A percentile compares a stretch with the other conserved stretches of the same genome.
phyloP scores from a whole-genome alignment of 2,113 vertebrate genomes.

The Neolamprologus kungweensis region DNA sequence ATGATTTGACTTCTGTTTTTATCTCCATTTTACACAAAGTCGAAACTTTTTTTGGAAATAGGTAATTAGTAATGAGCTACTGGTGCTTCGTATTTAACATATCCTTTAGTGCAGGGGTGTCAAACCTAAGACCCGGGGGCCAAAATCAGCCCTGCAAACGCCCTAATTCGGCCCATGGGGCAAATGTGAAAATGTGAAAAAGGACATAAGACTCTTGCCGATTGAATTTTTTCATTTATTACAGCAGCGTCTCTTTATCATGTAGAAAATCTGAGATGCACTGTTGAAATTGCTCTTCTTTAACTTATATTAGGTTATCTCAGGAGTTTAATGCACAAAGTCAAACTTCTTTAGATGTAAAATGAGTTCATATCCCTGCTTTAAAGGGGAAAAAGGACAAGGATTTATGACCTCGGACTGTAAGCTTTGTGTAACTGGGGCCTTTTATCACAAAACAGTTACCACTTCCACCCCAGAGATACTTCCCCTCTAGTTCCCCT shows the following conservation, averaged over 20 bases:
- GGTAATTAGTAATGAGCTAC: neutral
- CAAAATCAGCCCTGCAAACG: neutral
- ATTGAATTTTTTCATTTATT: neutral
- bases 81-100: neutral
- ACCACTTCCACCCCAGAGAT: neutral
- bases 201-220: neutral
- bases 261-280: neutral
- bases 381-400: neutral
- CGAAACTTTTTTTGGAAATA: neutral
- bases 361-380: neutral
- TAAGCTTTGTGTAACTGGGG: neutral
- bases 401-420: neutral
- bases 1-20: neutral
- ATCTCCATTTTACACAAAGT: neutral
- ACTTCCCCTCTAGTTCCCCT: neutral
- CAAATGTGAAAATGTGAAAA: neutral
- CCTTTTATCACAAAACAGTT: neutral
- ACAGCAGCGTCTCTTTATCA: neutral
- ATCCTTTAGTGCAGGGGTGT: neutral
- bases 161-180: neutral
- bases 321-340: neutral
- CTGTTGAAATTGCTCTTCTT: neutral
- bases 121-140: neutral
- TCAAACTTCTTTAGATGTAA: neutral
- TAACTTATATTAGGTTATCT: neutral